phyloP scores from a whole-genome alignment of 2,797 vertebrate species.

The Trematocara caparti region DNA sequence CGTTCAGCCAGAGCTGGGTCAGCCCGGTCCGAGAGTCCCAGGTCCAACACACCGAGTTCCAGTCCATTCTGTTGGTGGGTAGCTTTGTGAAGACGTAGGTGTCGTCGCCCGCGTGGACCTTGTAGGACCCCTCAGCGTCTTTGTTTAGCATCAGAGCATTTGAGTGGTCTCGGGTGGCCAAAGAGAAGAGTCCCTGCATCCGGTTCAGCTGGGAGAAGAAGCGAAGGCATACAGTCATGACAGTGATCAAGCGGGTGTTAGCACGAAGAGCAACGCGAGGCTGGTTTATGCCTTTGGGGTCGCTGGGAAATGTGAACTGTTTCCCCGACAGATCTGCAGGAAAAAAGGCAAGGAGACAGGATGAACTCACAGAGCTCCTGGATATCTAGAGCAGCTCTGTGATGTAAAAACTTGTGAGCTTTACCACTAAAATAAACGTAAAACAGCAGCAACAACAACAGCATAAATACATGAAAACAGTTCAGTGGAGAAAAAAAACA shows the following conservation, averaged over 20 bases:
- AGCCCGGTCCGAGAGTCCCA: neutral
- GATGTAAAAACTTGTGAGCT: neutral
- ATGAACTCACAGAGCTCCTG: neutral
- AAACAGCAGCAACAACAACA: neutral
- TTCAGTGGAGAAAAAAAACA: neutral
- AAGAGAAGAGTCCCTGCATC: neutral
- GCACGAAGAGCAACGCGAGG: neutral
- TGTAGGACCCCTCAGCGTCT: neutral
- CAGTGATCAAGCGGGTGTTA: neutral
- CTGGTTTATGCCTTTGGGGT: neutral
- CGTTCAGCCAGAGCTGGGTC: neutral
- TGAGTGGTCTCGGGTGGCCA: neutral
- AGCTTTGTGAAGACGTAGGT: neutral
- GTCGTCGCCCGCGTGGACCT: neutral
- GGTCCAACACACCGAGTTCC: neutral
- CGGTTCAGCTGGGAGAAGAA: neutral
- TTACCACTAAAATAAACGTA: neutral
- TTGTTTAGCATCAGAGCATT: neutral
- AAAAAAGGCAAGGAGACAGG: neutral
- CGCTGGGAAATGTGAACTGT: neutral
- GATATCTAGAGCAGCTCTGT: neutral
- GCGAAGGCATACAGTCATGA: neutral
- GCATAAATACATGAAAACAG: neutral
- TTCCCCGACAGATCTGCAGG: neutral
- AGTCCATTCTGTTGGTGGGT: neutral